Percentiles rank a stretch among this genome's conserved stretches.
Conservation (phyloP, 1,140 invertebrate genomes). For the Anastatus disparis region DNA sequence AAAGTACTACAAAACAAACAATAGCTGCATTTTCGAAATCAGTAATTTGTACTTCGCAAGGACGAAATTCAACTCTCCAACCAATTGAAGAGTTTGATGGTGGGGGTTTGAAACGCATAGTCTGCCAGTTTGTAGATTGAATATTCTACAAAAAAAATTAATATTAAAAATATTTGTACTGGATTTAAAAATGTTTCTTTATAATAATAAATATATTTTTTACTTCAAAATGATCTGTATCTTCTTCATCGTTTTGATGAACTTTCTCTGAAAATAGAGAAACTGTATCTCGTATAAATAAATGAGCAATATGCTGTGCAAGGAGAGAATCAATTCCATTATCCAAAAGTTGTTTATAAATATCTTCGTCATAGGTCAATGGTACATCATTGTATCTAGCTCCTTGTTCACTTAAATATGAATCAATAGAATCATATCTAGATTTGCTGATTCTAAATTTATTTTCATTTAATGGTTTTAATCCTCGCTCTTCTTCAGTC, state of each 20-base stretch:
- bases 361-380: conserved; percentile 85
- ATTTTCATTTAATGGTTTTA: conserved; percentile 78
- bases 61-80: conserved; percentile 99
- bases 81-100: conserved; percentile 94
- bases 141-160: conserved; percentile 81
- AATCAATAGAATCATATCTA: conserved; percentile 97
- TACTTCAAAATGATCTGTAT: conserved; percentile 99
- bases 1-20: conserved; percentile 96
- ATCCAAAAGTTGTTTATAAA: conserved; percentile 84
- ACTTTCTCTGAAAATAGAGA: conserved; percentile 96
- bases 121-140: conserved; percentile 99
- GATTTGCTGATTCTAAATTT: conserved; percentile 95
- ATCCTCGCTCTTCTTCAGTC: conserved; percentile 91
- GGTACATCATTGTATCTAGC: conserved; percentile 93
- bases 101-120: conserved; percentile 99
- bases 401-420: conserved; percentile 90
- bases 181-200: neutral
- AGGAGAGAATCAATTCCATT: conserved; percentile 91
- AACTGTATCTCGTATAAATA: conserved; percentile 98
- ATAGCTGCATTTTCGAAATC: conserved; percentile 99
- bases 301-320: conserved; percentile 95
- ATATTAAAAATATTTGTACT: conserved; percentile 2
- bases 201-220: conserved; percentile 19
- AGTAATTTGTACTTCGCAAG: conserved; percentile 97
- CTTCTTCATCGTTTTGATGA: conserved; percentile 91